A percentile compares a stretch with the other conserved stretches of the same genome.
Conservation (phyloP, 2,113 vertebrate species). For the Fukomys damarensis region DNA sequence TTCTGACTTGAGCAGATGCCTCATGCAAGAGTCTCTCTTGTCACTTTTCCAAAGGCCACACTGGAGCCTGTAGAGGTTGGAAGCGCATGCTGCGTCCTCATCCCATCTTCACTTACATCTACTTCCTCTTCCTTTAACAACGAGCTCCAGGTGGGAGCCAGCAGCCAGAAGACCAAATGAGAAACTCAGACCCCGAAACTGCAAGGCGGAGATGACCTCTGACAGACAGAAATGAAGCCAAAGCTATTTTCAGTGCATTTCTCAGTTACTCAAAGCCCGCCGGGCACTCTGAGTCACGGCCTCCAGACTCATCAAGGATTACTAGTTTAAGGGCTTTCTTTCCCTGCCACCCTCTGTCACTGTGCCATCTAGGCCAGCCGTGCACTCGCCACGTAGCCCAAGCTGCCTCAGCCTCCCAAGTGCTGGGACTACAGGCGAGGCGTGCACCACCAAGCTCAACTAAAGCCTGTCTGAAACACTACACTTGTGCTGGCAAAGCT, state of each 20-base stretch:
- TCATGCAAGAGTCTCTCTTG: conserved; percentile 92
- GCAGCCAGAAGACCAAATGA: not conserved
- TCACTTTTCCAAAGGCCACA: conserved; percentile 94
- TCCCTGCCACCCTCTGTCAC: not conserved
- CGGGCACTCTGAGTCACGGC: not conserved
- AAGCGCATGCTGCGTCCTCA: conserved; percentile 94
- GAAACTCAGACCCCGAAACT: not conserved
- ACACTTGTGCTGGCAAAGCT: not conserved
- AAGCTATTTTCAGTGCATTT: not conserved
- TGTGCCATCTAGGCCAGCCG: not conserved
- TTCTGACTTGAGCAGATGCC: conserved; percentile 95
- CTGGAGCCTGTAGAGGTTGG: conserved; percentile 95
- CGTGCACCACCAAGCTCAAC: not conserved
- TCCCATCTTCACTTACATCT: not conserved
- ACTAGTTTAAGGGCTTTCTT: not conserved
- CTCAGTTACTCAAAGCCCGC: not conserved
- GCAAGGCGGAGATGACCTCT: not conserved
- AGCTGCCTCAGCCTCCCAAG: not conserved
- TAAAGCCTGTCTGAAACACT: not conserved
- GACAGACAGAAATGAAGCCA: not conserved
- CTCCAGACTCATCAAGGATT: not conserved
- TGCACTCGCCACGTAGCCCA: not conserved
- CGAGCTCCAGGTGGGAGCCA: not conserved
- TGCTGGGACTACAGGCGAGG: not conserved
- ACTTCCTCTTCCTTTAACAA: not conserved